Conservation (phyloP, 2,888 invertebrate genomes). For the Sinodicranocentrus sp. region DNA sequence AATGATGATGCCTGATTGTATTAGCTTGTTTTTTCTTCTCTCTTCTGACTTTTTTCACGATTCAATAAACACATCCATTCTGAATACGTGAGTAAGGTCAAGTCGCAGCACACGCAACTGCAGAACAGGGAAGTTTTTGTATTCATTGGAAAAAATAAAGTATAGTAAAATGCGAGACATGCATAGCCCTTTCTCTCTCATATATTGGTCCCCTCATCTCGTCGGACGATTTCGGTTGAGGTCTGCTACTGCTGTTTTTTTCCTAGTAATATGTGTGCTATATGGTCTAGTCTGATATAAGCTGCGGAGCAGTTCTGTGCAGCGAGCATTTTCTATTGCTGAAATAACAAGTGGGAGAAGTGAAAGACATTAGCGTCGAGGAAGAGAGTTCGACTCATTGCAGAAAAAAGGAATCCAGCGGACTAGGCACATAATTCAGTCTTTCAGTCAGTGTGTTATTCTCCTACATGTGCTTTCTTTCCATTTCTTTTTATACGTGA, state of each 20-base stretch:
- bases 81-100: conserved; percentile 25
- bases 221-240: background rate
- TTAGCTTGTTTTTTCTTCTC: background rate
- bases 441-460: background rate
- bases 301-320: background rate
- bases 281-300: background rate
- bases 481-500: background rate
- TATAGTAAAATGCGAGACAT: background rate
- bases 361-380: background rate
- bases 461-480: conserved; percentile 19
- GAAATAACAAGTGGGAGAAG: conserved; percentile 54
- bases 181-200: background rate
- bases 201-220: background rate
- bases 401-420: conserved; percentile 6
- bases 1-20: background rate
- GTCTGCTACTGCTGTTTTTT: background rate
- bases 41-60: background rate
- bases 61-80: background rate
- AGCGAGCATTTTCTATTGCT: conserved; percentile 9
- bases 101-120: conserved; percentile 20
- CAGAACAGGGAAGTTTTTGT: background rate
- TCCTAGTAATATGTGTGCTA: background rate
- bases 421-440: background rate
- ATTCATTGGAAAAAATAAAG: background rate
- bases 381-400: background rate